Base-by-base conservation (phyloP, 2,797 vertebrate species). In the Arremon brunneinucha region DNA sequence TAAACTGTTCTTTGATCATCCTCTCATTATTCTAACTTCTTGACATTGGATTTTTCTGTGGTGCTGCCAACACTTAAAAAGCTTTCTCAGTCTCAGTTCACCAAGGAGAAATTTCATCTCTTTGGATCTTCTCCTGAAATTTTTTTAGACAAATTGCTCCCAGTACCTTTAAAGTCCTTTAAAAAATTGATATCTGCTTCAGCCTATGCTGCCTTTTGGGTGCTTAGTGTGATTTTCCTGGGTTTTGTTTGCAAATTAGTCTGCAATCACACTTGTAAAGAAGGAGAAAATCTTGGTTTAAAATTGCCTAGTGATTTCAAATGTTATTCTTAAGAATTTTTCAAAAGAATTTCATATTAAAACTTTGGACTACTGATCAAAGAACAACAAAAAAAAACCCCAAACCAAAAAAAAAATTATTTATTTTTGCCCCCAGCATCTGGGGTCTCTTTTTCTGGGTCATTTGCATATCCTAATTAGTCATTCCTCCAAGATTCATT, bases 381-480 rank as follows among this genome's bases (percentile, higher is more conserved):
- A 44, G 5, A 50, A 57, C n/a, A 24, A 41, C 1, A 30, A 16
- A 41, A 35, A 34, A 12, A 35, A 26, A n/a, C n/a, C 3, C 14
- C 41, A 18, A 43, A 41, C 4, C 41, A n/a, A n/a, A 17, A 18
- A 43, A 41, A 43, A 37, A 41, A 41, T 41, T 41, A 16, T 41
- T 21, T 52, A 1, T 24, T 35, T 43, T 30, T 0, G 0, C 1
- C 7, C 13, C 7, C 13, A 35, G 10, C 4, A 56, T 35, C 14
- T 37, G 12, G 22, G 7, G 7, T 7, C 1, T 55, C 23, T 56
- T 71, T 63, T 79, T 65, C 37, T 83, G 47, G 4, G 21, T 59
- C 8, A 80, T 77, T 4, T 7, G 14, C 5, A 6, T 41, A 16
- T 63, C 32, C n/a, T 35, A 52, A 50, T 59, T 16, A 88, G 8